Percentiles rank a stretch among this genome's conserved stretches.
phyloP scores from a whole-genome alignment of 1,140 invertebrate species.

The Trinorchestia longiramus region DNA sequence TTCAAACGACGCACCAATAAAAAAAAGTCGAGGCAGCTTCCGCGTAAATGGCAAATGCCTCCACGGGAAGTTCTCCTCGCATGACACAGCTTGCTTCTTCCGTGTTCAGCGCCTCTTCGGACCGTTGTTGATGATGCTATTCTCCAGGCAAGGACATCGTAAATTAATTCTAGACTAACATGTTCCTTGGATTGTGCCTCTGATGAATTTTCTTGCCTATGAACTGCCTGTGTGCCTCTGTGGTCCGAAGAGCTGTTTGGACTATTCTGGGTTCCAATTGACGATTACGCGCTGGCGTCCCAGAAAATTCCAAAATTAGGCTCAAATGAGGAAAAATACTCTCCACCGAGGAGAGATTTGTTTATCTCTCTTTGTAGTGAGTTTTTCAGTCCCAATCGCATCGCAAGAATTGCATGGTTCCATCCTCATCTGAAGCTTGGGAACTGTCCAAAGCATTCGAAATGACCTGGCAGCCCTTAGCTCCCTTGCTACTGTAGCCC shows the following conservation, averaged over 20 bases:
- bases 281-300: background rate
- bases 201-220: background rate
- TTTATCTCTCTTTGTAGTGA: background rate
- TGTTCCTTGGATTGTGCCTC: background rate
- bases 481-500: conserved; percentile 25
- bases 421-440: background rate
- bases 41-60: background rate
- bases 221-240: background rate
- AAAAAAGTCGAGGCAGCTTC: conserved; percentile 10
- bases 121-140: background rate
- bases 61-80: conserved; percentile 6
- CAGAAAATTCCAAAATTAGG: background rate
- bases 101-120: background rate
- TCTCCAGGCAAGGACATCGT: background rate
- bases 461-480: conserved; percentile 15
- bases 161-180: background rate
- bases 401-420: conserved; percentile 13
- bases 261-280: background rate
- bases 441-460: conserved; percentile 37
- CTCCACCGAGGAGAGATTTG: background rate
- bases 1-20: background rate
- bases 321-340: background rate
- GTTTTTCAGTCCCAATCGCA: conserved; percentile 19
- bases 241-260: background rate
- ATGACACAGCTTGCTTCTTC: conserved; percentile 27